phyloP scores from a whole-genome alignment of 2,797 vertebrate species.

The Rhadinocentrus ornatus region DNA sequence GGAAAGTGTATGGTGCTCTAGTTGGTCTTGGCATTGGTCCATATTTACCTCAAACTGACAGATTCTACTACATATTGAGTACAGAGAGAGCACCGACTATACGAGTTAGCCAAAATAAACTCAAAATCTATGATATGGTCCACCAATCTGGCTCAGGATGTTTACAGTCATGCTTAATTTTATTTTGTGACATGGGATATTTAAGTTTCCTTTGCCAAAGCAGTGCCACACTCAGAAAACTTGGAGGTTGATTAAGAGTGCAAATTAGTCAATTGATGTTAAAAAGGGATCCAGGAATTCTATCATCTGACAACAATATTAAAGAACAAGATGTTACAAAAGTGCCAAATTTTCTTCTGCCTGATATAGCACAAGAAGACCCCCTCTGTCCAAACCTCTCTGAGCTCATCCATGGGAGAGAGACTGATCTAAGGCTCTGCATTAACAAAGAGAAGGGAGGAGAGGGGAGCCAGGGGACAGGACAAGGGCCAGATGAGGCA shows the following conservation, averaged over 20 bases:
- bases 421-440: conserved; percentile 42
- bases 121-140: conserved; percentile 29
- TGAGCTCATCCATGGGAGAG: conserved; percentile 40
- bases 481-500: conserved; percentile 56
- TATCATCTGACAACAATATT: conserved; percentile 18
- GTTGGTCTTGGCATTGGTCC: conserved; percentile 55
- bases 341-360: conserved; percentile 51
- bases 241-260: conserved; percentile 21
- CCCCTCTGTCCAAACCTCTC: conserved; percentile 56
- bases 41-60: conserved; percentile 60
- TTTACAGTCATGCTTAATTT: conserved; percentile 11
- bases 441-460: conserved; percentile 61
- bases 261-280: conserved; percentile 20
- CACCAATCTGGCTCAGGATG: conserved; percentile 18
- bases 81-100: conserved; percentile 12
- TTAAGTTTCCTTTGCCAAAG: conserved; percentile 21
- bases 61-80: conserved; percentile 22
- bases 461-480: conserved; percentile 64
- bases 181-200: conserved; percentile 16
- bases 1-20: conserved; percentile 40
- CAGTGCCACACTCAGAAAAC: conserved; percentile 7
- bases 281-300: conserved; percentile 17
- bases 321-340: conserved; percentile 20
- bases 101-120: conserved; percentile 55
- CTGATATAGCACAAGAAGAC: conserved; percentile 47